phyloP scores from a whole-genome alignment of 2,888 invertebrate species.

The Thera obeliscata region DNA sequence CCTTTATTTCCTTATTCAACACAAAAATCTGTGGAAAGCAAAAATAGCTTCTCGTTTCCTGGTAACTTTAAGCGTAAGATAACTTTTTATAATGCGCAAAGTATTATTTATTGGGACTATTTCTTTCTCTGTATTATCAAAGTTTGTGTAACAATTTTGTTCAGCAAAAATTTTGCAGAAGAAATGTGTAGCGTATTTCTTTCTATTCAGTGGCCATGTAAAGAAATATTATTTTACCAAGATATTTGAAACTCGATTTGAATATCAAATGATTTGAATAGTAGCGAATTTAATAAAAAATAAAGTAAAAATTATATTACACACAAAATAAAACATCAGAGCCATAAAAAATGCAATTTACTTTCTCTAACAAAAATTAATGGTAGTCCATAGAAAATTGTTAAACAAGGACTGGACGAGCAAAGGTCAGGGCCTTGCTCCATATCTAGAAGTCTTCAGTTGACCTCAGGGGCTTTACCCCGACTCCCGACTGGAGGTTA shows the following conservation, averaged over 20 bases:
- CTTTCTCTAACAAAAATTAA: conserved; percentile 18
- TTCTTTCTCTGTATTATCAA: conserved; percentile 20
- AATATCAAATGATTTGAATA: neutral
- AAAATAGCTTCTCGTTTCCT: conserved; percentile 13
- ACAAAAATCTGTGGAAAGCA: conserved; percentile 6
- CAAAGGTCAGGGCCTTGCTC: conserved; percentile 48
- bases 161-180: conserved; percentile 4
- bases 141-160: conserved; percentile 11
- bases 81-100: conserved; percentile 1
- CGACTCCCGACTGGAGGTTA: conserved; percentile 37
- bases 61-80: conserved; percentile 15
- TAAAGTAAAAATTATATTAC: neutral
- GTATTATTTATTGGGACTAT: conserved; percentile 15
- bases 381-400: conserved; percentile 6
- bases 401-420: conserved; percentile 44
- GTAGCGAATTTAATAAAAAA: neutral
- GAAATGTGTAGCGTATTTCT: neutral
- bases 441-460: conserved; percentile 36
- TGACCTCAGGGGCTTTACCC: conserved; percentile 36
- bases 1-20: neutral
- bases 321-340: neutral
- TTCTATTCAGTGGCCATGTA: neutral
- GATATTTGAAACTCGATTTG: neutral
- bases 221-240: neutral
- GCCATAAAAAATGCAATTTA: neutral